Evolutionary conservation across 2,113 vertebrate species (phyloP).

Genomic region (Nyctereutes procyonoides): DNA sequence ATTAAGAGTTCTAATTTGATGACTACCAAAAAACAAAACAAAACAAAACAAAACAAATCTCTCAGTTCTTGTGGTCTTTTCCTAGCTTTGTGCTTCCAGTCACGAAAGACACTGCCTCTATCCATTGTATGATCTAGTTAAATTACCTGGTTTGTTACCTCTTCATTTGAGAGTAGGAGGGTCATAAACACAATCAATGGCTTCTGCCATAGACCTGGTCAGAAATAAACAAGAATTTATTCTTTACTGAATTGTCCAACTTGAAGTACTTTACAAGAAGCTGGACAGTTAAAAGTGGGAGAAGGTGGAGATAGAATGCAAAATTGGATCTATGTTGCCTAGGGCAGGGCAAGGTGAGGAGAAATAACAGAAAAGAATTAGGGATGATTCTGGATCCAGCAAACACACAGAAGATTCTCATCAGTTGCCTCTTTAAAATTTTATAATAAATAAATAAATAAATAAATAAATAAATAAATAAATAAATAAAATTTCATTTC

Average conservation of each 20-base stretch:
- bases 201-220: not conserved
- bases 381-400: not conserved
- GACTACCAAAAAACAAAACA: not conserved
- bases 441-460: too few relatives aligned
- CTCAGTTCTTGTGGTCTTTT: not conserved
- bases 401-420: not conserved
- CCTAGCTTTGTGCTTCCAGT: not conserved
- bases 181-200: not conserved
- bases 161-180: not conserved
- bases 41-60: too few relatives aligned
- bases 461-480: not conserved
- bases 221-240: not conserved
- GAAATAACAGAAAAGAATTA: not conserved
- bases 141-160: not conserved
- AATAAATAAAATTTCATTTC: not conserved
- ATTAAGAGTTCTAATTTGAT: not conserved
- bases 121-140: not conserved
- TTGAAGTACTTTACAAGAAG: not conserved
- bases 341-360: not conserved
- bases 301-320: not conserved
- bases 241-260: not conserved
- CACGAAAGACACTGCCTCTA: not conserved
- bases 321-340: not conserved
- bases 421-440: not conserved
- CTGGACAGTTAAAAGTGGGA: not conserved